These are phyloP conservation scores for Dolichotis patagonum DNA, from an alignment of 2,113 vertebrate genomes.

Conservation along the genomic window DNA sequence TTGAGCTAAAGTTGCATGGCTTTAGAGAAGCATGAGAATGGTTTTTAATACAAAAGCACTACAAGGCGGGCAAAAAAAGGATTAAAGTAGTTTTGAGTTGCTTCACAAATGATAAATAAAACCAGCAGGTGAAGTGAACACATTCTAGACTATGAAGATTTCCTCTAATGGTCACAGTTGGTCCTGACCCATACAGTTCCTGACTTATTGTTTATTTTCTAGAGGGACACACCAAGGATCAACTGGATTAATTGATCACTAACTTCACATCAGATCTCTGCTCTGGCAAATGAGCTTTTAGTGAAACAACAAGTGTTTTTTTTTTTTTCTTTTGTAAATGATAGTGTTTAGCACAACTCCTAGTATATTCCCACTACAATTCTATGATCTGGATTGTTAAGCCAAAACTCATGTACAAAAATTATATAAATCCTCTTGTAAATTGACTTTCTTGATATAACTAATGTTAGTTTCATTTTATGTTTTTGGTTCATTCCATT, in stretches of 20 bases:
- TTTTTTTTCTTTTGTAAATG: background rate
- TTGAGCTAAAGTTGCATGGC: background rate
- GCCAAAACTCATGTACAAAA: background rate
- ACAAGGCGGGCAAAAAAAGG: background rate
- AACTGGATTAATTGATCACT: background rate
- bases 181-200: background rate
- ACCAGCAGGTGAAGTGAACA: background rate
- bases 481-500: background rate
- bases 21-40: background rate
- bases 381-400: background rate
- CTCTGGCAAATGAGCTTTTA: background rate
- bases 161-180: background rate
- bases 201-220: background rate
- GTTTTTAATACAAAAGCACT: background rate
- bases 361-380: conserved; percentile 1
- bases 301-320: background rate
- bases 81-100: background rate
- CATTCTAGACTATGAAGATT: background rate
- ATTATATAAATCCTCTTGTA: background rate
- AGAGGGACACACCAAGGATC: background rate
- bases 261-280: background rate
- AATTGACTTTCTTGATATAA: background rate
- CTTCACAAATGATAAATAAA: conserved; percentile 22
- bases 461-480: background rate
- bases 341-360: background rate